A percentile compares a stretch with the other conserved stretches of the same genome.
Evolutionary conservation across 2,113 vertebrate genomes (phyloP).

Genomic region (Lycocorax pyrrhopterus): DNA sequence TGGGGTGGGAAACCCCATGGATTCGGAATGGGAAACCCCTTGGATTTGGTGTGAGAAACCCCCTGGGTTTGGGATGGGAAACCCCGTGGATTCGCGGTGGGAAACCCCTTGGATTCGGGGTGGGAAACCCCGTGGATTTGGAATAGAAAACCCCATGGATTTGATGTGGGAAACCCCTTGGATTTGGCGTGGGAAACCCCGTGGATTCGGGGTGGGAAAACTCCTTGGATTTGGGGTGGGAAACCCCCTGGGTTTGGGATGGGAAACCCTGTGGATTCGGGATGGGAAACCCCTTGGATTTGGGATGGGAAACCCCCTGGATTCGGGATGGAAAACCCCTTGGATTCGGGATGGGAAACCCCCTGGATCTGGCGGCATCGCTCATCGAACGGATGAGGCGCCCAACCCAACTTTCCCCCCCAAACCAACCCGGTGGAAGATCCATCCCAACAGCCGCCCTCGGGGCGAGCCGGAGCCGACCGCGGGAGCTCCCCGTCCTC

Average conservation of each 20-base stretch:
- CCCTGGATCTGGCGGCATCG: too few relatives aligned
- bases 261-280: accelerated
- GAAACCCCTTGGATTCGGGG: neutral
- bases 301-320: neutral
- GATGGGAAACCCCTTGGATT: neutral
- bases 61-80: accelerated
- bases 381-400: accelerated
- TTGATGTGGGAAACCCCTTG: accelerated
- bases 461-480: accelerated
- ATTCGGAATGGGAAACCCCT: neutral
- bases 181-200: neutral
- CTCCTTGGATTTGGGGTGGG: accelerated
- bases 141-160: accelerated
- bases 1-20: accelerated
- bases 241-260: too few relatives aligned
- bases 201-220: too few relatives aligned
- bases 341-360: too few relatives aligned
- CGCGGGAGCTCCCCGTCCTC: accelerated
- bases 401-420: neutral
- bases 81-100: accelerated
- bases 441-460: accelerated
- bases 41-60: accelerated
- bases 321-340: too few relatives aligned
- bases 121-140: accelerated
- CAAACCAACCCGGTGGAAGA: accelerated